phyloP scores from a whole-genome alignment of 2,797 vertebrate species.

The Pachyuromys duprasi region DNA sequence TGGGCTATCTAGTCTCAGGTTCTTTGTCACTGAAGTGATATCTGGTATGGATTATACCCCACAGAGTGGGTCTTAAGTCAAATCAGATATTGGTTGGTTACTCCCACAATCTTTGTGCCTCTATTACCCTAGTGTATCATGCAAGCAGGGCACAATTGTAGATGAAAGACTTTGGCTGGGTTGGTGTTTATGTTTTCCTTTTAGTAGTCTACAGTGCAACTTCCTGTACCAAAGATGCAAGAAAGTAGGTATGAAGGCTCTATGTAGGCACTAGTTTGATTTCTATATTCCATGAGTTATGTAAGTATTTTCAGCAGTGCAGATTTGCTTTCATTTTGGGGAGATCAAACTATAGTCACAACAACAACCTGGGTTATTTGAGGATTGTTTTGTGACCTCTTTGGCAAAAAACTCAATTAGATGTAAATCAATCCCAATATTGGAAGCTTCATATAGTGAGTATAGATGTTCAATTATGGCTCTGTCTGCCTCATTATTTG shows the following conservation, averaged over 20 bases:
- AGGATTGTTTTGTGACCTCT: not conserved
- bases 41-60: not conserved
- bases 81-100: not conserved
- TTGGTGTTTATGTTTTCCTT: not conserved
- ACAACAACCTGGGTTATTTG: not conserved
- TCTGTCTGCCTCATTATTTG: not conserved
- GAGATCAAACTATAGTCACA: not conserved
- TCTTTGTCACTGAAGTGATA: not conserved
- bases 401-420: not conserved
- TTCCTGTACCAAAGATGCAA: not conserved
- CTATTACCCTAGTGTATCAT: not conserved
- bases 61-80: not conserved
- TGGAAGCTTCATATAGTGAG: not conserved
- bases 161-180: not conserved
- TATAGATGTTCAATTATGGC: not conserved
- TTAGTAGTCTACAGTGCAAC: not conserved
- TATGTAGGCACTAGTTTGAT: not conserved
- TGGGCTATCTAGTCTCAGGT: not conserved
- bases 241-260: not conserved
- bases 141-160: not conserved
- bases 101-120: too few species aligned
- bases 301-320: not conserved
- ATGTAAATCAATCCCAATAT: not conserved
- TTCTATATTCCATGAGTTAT: not conserved
- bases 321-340: not conserved